Percentiles rank a stretch among this genome's conserved stretches.
These are phyloP conservation scores for Masticophis lateralis DNA, from an alignment of 2,797 vertebrate genomes.

Conservation along the genomic window DNA sequence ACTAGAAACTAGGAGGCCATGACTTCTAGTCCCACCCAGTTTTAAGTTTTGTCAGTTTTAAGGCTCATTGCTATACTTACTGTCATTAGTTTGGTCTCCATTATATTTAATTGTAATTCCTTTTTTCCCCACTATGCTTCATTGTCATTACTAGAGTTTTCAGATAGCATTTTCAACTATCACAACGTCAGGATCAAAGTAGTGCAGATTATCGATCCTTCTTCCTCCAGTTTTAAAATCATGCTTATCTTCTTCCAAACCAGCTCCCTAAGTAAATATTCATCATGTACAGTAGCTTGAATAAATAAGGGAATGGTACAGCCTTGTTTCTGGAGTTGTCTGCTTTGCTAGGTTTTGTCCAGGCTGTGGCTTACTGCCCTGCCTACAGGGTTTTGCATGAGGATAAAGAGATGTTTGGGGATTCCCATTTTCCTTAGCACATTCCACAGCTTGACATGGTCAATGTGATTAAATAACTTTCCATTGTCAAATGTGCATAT, in stretches of 20 bases:
- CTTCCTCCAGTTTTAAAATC: background rate
- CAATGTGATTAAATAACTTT: background rate
- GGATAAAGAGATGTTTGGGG: background rate
- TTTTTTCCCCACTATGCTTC: background rate
- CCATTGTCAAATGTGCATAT: background rate
- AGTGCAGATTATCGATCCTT: background rate
- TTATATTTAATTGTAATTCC: background rate
- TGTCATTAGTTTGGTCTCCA: background rate
- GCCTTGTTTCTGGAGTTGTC: background rate
- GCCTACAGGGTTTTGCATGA: background rate
- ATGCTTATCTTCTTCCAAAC: background rate
- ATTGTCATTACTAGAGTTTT: background rate
- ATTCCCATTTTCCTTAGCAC: background rate
- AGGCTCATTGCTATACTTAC: background rate
- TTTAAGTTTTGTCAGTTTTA: background rate
- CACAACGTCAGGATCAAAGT: background rate
- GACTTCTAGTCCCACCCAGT: background rate
- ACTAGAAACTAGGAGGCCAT: background rate
- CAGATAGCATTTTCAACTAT: background rate
- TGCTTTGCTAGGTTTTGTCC: background rate
- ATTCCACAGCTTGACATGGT: background rate
- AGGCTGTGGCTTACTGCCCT: background rate
- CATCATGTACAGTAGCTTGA: background rate
- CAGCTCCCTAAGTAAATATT: background rate
- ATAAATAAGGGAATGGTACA: background rate